Conservation (phyloP, 2,797 vertebrate species). For the Danio jaintianensis region DNA sequence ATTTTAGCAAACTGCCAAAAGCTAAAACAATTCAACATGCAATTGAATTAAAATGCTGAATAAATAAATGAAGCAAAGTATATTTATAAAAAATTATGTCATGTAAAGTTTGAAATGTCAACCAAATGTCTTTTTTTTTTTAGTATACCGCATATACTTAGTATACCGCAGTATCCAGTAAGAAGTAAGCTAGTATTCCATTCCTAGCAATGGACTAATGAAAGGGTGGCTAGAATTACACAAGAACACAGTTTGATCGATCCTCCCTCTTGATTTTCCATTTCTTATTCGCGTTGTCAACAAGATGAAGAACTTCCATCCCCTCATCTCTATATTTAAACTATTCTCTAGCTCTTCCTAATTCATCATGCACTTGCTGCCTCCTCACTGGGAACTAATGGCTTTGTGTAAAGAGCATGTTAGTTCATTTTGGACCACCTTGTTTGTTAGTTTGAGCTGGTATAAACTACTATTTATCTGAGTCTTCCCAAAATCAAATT, state of each 20-base stretch:
- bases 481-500: neutral
- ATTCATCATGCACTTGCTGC: slow-evolving; percentile 57
- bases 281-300: slow-evolving; percentile 56
- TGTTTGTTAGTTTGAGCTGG: neutral
- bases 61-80: neutral
- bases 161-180: neutral
- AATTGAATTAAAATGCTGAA: neutral
- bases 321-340: slow-evolving; percentile 63
- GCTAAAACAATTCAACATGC: neutral
- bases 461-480: neutral
- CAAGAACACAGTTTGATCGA: slow-evolving; percentile 44
- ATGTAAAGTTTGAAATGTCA: neutral
- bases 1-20: neutral
- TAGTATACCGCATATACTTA: neutral
- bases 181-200: neutral
- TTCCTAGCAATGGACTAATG: slow-evolving; percentile 45
- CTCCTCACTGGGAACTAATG: slow-evolving; percentile 57
- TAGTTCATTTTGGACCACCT: slow-evolving; percentile 10
- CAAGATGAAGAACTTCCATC: slow-evolving; percentile 61
- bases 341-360: slow-evolving; percentile 46
- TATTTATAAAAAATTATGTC: neutral
- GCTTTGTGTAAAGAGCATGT: slow-evolving; percentile 41
- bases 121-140: neutral
- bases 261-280: slow-evolving; percentile 50
- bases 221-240: slow-evolving; percentile 42